Base-by-base conservation (phyloP, 2,113 vertebrate species). In the Pheucticus melanocephalus region DNA sequence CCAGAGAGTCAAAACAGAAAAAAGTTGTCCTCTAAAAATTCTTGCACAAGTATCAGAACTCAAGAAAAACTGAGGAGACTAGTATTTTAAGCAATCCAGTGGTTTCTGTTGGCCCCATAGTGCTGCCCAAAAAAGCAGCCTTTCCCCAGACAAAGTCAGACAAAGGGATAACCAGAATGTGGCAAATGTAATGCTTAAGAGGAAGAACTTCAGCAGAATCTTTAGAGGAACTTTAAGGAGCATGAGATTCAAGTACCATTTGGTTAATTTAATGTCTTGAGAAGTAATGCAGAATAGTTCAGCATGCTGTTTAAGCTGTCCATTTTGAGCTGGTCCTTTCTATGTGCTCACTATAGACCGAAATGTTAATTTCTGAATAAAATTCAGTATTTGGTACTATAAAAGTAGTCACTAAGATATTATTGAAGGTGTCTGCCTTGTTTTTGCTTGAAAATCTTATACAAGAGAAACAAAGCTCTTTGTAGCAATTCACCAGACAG, bases 1-100 rank as follows among this genome's bases (percentile, higher is more conserved):
- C 2, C 2, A 15, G 35, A 12, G 39, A 4, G n/a, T 24, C 2
- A 44, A 45, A 54, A 44, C 23, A 42, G 5, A 33, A 61, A 1
- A 9, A 3, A 7, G 1, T 1, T 40, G 5, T 28, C 25, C 22
- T 61, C 44, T 64, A 79, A 79, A 42, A 81, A 47, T 56, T 83
- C 20, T 66, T 86, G 51, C 33, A 83, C 20, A 69, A 42, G 9
- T 60, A 80, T 69, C 16, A 48, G 25, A 83, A 68, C 6, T 60
- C 60, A 39, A 64, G 35, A 61, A 86, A 81, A 88, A 20, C 21
- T 51, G 18, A 90, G 19, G 8, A 72, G 3, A 39, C 4, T 40
- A 77, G 25, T 8, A 10, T 82, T 81, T 76, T 64, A 84, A 79
- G 27, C n/a, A 84, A 76, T 31, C 8, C 8, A 81, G 15, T 37